Conservation (phyloP, 2,797 vertebrate species). For the Loris lydekkerianus region DNA sequence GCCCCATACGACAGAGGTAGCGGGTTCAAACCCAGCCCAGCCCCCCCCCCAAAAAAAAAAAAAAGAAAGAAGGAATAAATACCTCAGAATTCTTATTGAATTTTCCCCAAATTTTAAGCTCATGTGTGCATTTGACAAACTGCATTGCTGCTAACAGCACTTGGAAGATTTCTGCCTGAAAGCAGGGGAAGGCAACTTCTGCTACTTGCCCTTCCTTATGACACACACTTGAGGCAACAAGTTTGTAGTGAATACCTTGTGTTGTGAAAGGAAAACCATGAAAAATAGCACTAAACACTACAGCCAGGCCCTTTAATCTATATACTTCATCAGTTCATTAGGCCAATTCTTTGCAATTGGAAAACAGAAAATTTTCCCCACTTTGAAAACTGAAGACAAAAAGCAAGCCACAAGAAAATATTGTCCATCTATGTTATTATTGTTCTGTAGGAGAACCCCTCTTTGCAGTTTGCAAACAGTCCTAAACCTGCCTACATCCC, state of each 20-base stretch:
- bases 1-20: too few species aligned
- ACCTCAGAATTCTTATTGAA: background rate
- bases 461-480: background rate
- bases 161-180: background rate
- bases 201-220: background rate
- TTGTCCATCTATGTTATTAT: background rate
- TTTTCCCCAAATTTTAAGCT: background rate
- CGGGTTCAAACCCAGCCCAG: too few species aligned
- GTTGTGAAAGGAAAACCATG: background rate
- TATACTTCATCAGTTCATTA: background rate
- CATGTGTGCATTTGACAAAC: background rate
- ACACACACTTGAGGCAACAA: background rate
- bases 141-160: background rate
- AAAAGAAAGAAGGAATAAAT: background rate
- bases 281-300: background rate
- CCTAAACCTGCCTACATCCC: background rate
- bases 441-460: background rate
- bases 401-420: background rate
- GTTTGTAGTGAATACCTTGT: background rate
- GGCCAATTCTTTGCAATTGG: background rate
- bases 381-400: slow-evolving; percentile 40
- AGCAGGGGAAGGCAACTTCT: background rate
- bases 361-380: slow-evolving; percentile 13
- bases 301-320: background rate
- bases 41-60: too few species aligned